Conservation (phyloP, 2,113 vertebrate species). For the Ursus arctos region DNA sequence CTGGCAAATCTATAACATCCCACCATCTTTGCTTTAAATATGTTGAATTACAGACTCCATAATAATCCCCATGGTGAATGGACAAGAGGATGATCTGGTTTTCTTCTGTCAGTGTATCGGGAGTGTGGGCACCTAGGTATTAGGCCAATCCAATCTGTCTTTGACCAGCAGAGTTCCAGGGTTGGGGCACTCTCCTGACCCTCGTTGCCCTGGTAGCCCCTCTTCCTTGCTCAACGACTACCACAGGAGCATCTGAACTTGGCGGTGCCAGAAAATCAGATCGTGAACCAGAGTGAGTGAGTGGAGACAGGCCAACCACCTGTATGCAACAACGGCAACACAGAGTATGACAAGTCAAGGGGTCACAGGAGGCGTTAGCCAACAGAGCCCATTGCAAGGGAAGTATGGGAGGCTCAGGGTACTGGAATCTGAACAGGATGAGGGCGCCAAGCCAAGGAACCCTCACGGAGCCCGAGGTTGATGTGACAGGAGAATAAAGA, state of each 20-base stretch:
- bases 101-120: not conserved
- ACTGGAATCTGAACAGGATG: not conserved
- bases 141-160: not conserved
- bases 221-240: not conserved
- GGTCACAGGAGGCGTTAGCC: not conserved
- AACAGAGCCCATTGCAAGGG: not conserved
- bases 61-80: too few relatives aligned
- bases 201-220: fast-evolving
- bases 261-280: not conserved
- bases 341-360: not conserved
- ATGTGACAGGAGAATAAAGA: not conserved
- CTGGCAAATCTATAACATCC: not conserved
- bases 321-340: not conserved
- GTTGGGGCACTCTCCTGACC: not conserved
- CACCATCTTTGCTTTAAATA: not conserved
- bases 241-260: too few relatives aligned
- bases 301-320: not conserved
- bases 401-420: not conserved
- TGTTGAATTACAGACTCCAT: not conserved
- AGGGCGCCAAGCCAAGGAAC: not conserved
- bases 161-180: not conserved
- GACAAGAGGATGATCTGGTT: not conserved
- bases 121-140: not conserved
- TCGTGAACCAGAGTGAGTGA: not conserved
- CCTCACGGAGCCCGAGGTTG: not conserved